Evolutionary conservation across 1,140 invertebrate genomes (phyloP).

Genomic region (Venturia canescens): DNA sequence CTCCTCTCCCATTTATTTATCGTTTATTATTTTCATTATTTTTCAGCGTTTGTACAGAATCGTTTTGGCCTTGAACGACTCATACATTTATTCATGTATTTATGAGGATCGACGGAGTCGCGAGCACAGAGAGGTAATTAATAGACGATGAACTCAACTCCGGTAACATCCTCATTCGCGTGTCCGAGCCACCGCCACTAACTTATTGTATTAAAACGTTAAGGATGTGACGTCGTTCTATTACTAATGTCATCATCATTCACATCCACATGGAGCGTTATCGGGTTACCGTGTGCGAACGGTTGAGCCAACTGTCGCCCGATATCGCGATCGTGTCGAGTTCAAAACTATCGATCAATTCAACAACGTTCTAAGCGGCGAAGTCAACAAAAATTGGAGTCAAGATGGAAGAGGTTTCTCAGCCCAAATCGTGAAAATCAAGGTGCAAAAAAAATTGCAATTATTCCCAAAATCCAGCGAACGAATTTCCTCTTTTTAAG

Average conservation of each 20-base stretch:
- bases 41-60: background rate
- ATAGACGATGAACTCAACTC: slow-evolving; percentile 16
- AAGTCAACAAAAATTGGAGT: too few relatives aligned
- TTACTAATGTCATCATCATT: background rate
- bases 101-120: background rate
- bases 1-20: background rate
- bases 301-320: background rate
- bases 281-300: background rate
- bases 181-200: background rate
- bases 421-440: too few relatives aligned
- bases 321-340: background rate
- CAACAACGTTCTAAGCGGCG: background rate
- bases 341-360: background rate
- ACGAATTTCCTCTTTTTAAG: too few relatives aligned
- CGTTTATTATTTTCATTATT: background rate
- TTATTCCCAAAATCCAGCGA: too few relatives aligned
- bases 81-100: slow-evolving; percentile 10
- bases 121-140: background rate
- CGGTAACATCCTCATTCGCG: background rate
- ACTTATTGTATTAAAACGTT: background rate
- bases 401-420: too few relatives aligned
- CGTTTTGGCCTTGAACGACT: background rate
- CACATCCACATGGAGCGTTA: background rate
- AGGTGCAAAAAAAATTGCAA: too few relatives aligned
- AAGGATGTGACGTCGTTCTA: background rate